Base-by-base conservation (phyloP, 2,113 vertebrate genomes). In the Octodon degus region DNA sequence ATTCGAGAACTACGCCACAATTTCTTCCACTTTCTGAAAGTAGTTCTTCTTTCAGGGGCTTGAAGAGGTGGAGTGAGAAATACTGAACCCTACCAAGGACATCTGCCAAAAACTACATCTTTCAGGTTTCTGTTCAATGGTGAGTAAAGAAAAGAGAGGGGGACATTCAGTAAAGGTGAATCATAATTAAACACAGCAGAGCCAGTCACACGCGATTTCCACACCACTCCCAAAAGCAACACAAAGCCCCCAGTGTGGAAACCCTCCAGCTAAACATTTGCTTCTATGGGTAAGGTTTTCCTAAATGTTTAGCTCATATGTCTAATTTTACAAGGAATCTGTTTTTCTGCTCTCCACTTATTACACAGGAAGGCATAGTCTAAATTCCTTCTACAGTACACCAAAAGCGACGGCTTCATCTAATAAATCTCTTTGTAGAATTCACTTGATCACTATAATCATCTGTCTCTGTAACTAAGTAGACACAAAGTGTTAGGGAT, bases 61-160 rank as follows among this genome's bases (percentile, higher is more conserved):
- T 24, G 24, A 68, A 58, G 34, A 53, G 55, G 50, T 34, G n/a
- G 65, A 72, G 77, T 50, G 43, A 88, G 91, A 88, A 83, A n/a
- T 12, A 40, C 30, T 12, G 81, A 80, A 55, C 32, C 16, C 43
- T 11, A 70, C 25, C 87, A 34, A 90, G 88, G 67, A 86, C 82
- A 89, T 24, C 40, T 58, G 96, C 96, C 97, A 95, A 97, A 68
- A 97, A 50, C 74, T 6, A 89, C 93, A 96, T 27, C 47, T 86
- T 92, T 86, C 55, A n/a, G 89, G 82, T 68, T 86, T 95, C 94
- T 68, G 82, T 43, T 43, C 37, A n/a, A 11, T 1, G 3, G 89
- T 0, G 55, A 62, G 88, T 0, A 2, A 68, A 81, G 87, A 4
- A 85, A 25, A 94, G 90, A 94, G 85, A 92, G 55, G 72, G 86